A percentile compares a stretch with the other conserved stretches of the same genome.
Evolutionary conservation across 2,797 vertebrate genomes (phyloP).

Genomic region (Oophaga sylvatica): DNA sequence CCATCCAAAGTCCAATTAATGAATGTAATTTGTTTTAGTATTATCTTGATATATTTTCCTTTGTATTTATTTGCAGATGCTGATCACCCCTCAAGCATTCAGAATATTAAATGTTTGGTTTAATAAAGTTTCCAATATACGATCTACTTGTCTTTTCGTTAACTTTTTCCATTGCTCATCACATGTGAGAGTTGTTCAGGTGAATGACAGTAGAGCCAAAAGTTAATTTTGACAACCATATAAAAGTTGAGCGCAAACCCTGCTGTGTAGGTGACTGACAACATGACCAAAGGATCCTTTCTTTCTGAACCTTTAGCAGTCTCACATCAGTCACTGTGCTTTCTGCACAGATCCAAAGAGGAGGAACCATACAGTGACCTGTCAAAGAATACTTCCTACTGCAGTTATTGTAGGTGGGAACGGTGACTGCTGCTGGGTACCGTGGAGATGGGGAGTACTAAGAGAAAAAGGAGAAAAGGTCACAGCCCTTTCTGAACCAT

Average conservation of each 20-base stretch:
- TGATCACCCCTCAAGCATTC: no score
- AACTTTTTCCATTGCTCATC: neutral
- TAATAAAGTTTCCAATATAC: neutral
- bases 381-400: neutral
- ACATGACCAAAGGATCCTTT: constrained; percentile 16
- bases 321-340: constrained; percentile 11
- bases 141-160: neutral
- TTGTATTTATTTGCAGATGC: no score
- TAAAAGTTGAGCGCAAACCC: constrained; percentile 7
- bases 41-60: no score
- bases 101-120: neutral
- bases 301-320: constrained; percentile 15
- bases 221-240: neutral
- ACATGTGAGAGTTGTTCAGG: neutral
- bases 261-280: constrained; percentile 23
- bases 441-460: neutral
- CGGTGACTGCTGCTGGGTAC: neutral
- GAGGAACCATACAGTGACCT: constrained; percentile 26
- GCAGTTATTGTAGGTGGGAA: constrained; percentile 14
- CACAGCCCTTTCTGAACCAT: neutral
- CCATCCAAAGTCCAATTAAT: no score
- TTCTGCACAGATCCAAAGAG: constrained; percentile 7
- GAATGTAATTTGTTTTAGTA: no score
- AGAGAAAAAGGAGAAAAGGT: constrained; percentile 1
- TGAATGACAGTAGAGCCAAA: constrained; percentile 4